Percentiles rank a stretch among this genome's conserved stretches.
Conservation (phyloP, 2,888 invertebrate genomes). For the Merodon equestris region DNA sequence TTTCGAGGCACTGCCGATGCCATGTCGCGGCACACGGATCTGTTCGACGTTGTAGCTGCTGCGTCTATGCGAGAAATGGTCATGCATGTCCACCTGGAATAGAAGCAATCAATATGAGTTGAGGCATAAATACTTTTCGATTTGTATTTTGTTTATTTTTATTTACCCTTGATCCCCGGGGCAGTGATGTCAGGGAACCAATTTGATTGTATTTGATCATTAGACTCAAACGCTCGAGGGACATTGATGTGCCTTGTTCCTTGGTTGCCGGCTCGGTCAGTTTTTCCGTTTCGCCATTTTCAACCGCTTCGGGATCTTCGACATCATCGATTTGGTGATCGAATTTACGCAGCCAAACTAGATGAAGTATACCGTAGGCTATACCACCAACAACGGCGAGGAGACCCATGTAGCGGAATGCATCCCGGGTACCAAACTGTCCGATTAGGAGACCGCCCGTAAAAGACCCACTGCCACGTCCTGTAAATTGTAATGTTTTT, state of each 20-base stretch:
- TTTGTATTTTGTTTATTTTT: background rate
- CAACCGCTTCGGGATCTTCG: constrained; percentile 76
- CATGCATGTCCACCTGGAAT: constrained; percentile 78
- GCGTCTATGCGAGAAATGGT: constrained; percentile 78
- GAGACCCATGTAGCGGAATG: constrained; percentile 89
- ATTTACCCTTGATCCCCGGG: constrained; percentile 82
- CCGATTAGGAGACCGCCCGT: constrained; percentile 88
- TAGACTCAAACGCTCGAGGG: constrained; percentile 85
- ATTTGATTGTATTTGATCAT: constrained; percentile 88
- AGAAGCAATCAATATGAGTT: background rate
- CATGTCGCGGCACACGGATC: constrained; percentile 74
- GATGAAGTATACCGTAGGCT: constrained; percentile 85
- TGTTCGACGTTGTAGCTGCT: constrained; percentile 79
- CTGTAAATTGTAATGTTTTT: constrained; percentile 79
- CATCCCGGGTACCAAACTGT: constrained; percentile 86
- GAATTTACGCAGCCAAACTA: constrained; percentile 85
- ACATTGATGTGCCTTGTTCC: constrained; percentile 86
- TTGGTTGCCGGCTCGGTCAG: constrained; percentile 84
- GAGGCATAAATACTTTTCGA: no score
- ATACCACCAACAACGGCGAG: constrained; percentile 86
- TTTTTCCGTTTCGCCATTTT: constrained; percentile 83
- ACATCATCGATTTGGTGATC: constrained; percentile 79
- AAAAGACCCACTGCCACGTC: constrained; percentile 90
- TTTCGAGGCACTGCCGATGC: constrained; percentile 79
- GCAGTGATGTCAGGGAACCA: constrained; percentile 86